Percentiles rank a stretch among this genome's conserved stretches.
These are phyloP conservation scores for Sinocyclocheilus anophthalmus DNA, from an alignment of 2,113 vertebrate species.

Conservation along the genomic window DNA sequence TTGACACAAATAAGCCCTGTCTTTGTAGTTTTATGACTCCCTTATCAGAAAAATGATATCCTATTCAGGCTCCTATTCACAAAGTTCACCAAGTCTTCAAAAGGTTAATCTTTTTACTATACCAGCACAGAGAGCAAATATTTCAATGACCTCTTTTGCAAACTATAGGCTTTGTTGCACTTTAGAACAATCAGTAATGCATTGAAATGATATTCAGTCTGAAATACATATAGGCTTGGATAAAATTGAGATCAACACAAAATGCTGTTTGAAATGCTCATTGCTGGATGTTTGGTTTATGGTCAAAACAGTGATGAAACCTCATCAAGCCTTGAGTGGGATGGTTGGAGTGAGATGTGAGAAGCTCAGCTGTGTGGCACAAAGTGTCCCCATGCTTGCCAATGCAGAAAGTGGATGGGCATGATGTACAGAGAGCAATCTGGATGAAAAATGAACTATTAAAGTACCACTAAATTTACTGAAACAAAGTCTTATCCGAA, in stretches of 20 bases:
- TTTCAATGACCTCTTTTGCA: neutral
- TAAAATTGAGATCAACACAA: neutral
- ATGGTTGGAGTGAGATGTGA: constrained; percentile 31
- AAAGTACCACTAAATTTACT: neutral
- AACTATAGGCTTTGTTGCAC: constrained; percentile 5
- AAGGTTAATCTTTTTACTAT: constrained; percentile 7
- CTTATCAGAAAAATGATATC: constrained; percentile 9
- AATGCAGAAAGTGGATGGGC: constrained; percentile 42
- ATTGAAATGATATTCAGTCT: neutral
- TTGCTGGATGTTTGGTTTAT: constrained; percentile 12
- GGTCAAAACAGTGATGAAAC: constrained; percentile 17
- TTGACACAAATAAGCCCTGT: constrained; percentile 27
- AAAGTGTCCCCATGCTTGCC: constrained; percentile 30
- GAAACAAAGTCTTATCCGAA: neutral
- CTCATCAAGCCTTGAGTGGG: constrained; percentile 26
- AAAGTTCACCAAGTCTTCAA: constrained; percentile 4
- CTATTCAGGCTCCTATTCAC: constrained; percentile 6
- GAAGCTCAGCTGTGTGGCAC: constrained; percentile 43
- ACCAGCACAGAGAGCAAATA: neutral
- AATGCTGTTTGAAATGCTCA: neutral
- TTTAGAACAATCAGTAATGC: neutral
- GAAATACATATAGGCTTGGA: neutral
- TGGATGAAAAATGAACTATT: constrained; percentile 33
- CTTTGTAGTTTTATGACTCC: constrained; percentile 35
- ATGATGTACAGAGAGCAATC: constrained; percentile 27